A percentile compares a stretch with the other conserved stretches of the same genome.
phyloP scores from a whole-genome alignment of 2,888 invertebrate genomes.

The Cosmopolites sordidus region DNA sequence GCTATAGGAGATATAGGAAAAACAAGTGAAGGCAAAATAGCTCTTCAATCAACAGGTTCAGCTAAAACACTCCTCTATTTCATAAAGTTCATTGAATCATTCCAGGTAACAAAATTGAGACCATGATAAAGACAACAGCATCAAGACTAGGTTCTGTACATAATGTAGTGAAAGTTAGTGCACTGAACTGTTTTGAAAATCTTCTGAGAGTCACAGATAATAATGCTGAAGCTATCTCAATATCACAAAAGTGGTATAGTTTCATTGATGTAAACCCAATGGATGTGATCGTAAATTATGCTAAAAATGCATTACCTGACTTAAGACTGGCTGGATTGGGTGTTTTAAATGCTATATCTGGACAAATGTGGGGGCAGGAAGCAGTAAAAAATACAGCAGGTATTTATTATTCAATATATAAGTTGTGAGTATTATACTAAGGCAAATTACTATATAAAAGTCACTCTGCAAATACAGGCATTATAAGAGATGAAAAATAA shows the following conservation, averaged over 20 bases:
- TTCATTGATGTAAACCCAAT: slow-evolving; percentile 54
- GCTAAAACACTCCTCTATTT: background rate
- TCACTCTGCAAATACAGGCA: too few relatives aligned
- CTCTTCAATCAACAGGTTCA: slow-evolving; percentile 46
- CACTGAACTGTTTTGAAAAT: slow-evolving; percentile 61
- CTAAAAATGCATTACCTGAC: slow-evolving; percentile 76
- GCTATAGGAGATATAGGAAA: slow-evolving; percentile 72
- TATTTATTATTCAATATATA: too few relatives aligned
- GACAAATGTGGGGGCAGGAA: slow-evolving; percentile 76
- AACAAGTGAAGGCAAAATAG: slow-evolving; percentile 71
- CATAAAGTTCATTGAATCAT: background rate
- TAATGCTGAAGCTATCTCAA: slow-evolving; percentile 47
- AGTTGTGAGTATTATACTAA: too few relatives aligned
- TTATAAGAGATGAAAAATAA: too few relatives aligned
- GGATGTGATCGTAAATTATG: slow-evolving; percentile 52
- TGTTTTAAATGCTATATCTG: slow-evolving; percentile 62
- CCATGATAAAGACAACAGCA: slow-evolving; percentile 58
- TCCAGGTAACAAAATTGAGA: slow-evolving; percentile 51
- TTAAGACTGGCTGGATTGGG: slow-evolving; percentile 65
- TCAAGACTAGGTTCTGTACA: slow-evolving; percentile 57
- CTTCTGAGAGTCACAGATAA: slow-evolving; percentile 50
- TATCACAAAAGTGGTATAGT: slow-evolving; percentile 62
- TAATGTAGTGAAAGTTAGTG: slow-evolving; percentile 63
- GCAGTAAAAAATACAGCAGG: slow-evolving; percentile 68
- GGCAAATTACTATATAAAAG: too few relatives aligned